Conservation (phyloP, 2,113 vertebrate genomes). For the Parus major region DNA sequence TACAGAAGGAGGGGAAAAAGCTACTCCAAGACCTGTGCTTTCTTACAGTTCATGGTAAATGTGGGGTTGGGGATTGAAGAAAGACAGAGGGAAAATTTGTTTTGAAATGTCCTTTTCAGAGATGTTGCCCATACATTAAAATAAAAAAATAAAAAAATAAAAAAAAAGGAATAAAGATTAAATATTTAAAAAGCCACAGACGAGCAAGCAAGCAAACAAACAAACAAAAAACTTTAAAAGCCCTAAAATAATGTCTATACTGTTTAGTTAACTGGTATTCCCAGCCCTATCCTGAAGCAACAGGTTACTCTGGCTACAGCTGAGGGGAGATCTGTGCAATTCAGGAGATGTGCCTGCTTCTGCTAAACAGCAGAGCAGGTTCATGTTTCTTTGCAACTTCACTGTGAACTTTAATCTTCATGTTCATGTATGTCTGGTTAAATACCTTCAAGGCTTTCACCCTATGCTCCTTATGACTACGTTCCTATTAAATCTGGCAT, state of each 20-base stretch:
- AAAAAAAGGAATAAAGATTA: too few species aligned
- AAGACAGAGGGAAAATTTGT: not conserved
- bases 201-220: too few species aligned
- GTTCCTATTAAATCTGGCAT: conserved; percentile 54
- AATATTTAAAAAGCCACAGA: too few species aligned
- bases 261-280: not conserved
- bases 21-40: not conserved
- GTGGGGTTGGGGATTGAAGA: accelerated
- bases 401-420: conserved; percentile 5
- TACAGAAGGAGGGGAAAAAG: not conserved
- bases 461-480: not conserved
- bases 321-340: not conserved
- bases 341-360: not conserved
- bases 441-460: conserved; percentile 3
- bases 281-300: not conserved
- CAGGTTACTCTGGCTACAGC: not conserved
- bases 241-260: not conserved
- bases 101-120: not conserved
- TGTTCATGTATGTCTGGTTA: not conserved
- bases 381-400: not conserved
- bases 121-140: not conserved
- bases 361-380: not conserved
- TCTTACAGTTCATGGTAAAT: not conserved
- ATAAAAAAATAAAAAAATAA: too few species aligned
- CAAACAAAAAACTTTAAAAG: not conserved